Percentiles rank a stretch among this genome's conserved stretches.
Evolutionary conservation across 2,888 invertebrate genomes (phyloP).

Genomic region (Protodeltote pygarga): DNA sequence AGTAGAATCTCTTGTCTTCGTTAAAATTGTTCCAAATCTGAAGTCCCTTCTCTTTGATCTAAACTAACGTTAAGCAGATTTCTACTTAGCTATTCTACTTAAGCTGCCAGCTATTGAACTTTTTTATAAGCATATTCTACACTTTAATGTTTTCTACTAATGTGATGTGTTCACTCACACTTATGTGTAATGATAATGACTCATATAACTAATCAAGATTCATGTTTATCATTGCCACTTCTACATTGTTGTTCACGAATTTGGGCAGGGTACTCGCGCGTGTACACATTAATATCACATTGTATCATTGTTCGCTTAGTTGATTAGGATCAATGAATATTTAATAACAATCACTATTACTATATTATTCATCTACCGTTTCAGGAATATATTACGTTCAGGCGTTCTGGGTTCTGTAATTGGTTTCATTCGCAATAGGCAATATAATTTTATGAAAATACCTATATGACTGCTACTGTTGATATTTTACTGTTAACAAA

Average conservation of each 20-base stretch:
- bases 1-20: slow-evolving; percentile 2
- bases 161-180: neutral
- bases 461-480: slow-evolving; percentile 30
- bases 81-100: too few relatives aligned
- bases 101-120: too few relatives aligned
- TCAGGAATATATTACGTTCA: neutral
- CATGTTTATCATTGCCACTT: slow-evolving; percentile 1
- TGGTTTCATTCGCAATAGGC: too few relatives aligned
- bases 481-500: slow-evolving; percentile 30
- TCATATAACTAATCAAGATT: slow-evolving; percentile 5
- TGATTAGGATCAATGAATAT: slow-evolving; percentile 26
- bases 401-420: too few relatives aligned
- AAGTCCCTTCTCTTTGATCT: too few relatives aligned
- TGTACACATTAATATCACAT: neutral
- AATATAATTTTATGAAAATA: slow-evolving; percentile 19
- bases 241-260: slow-evolving; percentile 1
- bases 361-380: slow-evolving; percentile 3
- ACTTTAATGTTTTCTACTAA: neutral
- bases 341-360: slow-evolving; percentile 13
- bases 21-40: slow-evolving; percentile 4
- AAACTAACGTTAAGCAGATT: too few relatives aligned
- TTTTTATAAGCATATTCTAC: neutral
- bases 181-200: neutral
- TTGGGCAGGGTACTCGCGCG: neutral
- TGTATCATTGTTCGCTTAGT: slow-evolving; percentile 4